Evolutionary conservation across 2,888 invertebrate species (phyloP).

Genomic region (Celastrina argiolus): DNA sequence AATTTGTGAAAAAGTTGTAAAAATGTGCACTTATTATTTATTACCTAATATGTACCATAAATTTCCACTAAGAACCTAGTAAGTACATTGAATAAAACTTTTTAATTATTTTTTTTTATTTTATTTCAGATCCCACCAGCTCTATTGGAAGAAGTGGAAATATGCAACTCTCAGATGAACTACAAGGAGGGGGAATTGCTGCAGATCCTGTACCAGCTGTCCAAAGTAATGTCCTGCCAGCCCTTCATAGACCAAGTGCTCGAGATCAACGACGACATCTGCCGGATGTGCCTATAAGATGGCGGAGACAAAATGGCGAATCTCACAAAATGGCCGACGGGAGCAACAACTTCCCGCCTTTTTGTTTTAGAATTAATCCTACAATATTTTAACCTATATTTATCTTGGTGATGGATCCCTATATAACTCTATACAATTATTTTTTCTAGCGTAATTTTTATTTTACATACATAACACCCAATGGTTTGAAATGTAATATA

Average conservation of each 20-base stretch:
- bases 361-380: conserved; percentile 33
- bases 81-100: no score
- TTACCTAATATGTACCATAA: no score
- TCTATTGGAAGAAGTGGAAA: conserved; percentile 78
- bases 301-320: conserved; percentile 35
- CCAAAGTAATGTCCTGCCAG: conserved; percentile 82
- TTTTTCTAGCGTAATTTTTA: conserved; percentile 17
- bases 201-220: conserved; percentile 80
- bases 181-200: conserved; percentile 81
- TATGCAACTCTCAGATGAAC: conserved; percentile 86
- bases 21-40: no score
- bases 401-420: conserved; percentile 17
- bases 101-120: background rate
- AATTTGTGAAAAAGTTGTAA: no score
- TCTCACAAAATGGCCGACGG: conserved; percentile 43
- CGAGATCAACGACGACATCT: conserved; percentile 88
- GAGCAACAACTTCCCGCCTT: conserved; percentile 25
- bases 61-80: no score
- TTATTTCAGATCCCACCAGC: conserved; percentile 78
- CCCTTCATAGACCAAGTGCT: conserved; percentile 86
- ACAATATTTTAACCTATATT: conserved; percentile 37
- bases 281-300: conserved; percentile 82
- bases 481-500: background rate
- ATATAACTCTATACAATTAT: conserved; percentile 15
- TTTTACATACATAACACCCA: background rate